Evolutionary conservation across 2,888 invertebrate species (phyloP), one percentile per base, ranked within the genome.

Genomic region (Ophioninae sp.): DNA sequence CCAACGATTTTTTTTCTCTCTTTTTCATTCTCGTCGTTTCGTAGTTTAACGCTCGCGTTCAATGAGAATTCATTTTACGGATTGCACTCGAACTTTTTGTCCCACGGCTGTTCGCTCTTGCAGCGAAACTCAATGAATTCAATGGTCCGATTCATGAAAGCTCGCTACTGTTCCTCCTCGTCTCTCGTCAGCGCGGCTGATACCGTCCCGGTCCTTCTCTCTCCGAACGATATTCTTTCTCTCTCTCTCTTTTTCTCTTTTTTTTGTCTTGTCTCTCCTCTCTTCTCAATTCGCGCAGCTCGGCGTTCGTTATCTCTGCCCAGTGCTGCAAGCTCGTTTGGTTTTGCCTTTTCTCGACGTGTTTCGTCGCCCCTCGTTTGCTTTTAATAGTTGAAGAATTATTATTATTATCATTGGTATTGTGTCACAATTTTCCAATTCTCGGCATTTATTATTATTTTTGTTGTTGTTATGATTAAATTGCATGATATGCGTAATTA

Each of bases 91-190:
- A 64, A 20, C 56, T 64, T 56, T 30, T 37, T 10, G 61, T 74
- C 74, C 64, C 74, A 44, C 74, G 50, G 44, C 44, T 44, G 50
- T 74, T 74, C 23, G 39, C 44, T 21, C 82, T 41, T 44, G 37
- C 67, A 17, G 73, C 74, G 70, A 73, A 59, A 82, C 79, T 79
- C 79, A 79, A 82, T 82, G 79, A 79, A 82, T 82, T 82, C 82
- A 82, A 82, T 82, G 79, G 69, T 70, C 65, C 44, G 44, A 79
- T 82, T 82, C 79, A 82, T 75, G 79, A 75, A 79, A 65, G 79
- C 79, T 74, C 79, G 67, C 82, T 75, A 82, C 82, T 79, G 79
- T 79, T 69, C 10, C 57, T 78, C 67, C 50, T 77, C 39, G n/a
- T 69, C 69, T 56, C 69, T 10, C 59, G 72, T 72, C 21, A 21